Conservation (phyloP, 2,113 vertebrate species). For the Oxyruncus cristatus region DNA sequence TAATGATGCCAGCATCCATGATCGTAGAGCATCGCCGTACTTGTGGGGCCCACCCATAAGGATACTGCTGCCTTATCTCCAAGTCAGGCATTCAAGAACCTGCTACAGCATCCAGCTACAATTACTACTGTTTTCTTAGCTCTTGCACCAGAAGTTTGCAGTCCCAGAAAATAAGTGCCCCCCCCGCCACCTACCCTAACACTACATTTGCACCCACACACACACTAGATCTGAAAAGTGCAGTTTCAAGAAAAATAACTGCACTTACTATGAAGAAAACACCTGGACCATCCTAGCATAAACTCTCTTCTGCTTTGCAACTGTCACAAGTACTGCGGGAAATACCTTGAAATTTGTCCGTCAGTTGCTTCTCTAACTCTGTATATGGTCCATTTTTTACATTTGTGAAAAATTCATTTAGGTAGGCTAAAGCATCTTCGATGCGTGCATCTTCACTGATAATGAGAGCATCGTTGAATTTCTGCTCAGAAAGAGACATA, state of each 20-base stretch:
- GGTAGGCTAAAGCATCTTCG: conserved; percentile 75
- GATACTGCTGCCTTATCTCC: not conserved
- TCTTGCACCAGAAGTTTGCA: not conserved
- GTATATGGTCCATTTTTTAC: conserved; percentile 68
- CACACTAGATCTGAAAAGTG: not conserved
- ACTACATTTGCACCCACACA: not conserved
- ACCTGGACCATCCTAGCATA: not conserved
- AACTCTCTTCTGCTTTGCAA: not conserved
- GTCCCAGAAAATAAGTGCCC: not conserved
- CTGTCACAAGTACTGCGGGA: not conserved
- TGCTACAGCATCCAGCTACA: not conserved
- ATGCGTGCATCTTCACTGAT: conserved; percentile 77
- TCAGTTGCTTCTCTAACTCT: conserved; percentile 69
- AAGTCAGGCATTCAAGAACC: not conserved
- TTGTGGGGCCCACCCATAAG: not conserved
- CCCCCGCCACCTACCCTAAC: not conserved
- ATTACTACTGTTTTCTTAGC: not conserved
- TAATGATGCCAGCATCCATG: not conserved
- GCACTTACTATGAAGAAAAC: not conserved
- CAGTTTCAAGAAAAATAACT: not conserved
- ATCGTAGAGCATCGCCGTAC: not conserved
- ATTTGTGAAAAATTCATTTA: conserved; percentile 74
- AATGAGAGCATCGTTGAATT: conserved; percentile 78
- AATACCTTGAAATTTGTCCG: conserved; percentile 73
- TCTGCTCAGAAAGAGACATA: conserved; percentile 63